Evolutionary conservation across 1,140 invertebrate genomes (phyloP), one percentile per base, ranked within the genome.

Genomic region (Drosophila subobscura): DNA sequence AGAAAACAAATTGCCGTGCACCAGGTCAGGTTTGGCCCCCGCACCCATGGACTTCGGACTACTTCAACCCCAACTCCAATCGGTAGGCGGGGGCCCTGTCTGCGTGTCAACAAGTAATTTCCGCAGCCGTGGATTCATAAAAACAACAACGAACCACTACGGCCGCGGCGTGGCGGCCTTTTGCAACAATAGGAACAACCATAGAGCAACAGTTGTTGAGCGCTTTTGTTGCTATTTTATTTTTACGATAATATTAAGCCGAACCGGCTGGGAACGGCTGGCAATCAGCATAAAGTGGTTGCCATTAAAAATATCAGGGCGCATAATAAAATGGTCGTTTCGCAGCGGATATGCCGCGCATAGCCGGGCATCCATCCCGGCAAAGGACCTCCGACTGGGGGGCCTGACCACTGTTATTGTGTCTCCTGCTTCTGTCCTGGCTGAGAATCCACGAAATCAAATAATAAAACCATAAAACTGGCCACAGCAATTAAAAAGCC

Each of bases 21-120:
- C 42, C 86, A 86, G 80, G 81, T 88, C 81, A 86, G 72, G 81
- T 81, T 78, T 81, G 67, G 72, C 52, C 42, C 49, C 51, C 7
- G 20, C 14, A 37, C 55, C 40, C 54, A 29, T 29, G 50, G 33
- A 29, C 42, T 42, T 47, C 29, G 46, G 33, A 25, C 46, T 12
- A 8, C 45, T 20, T 20, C 23, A 25, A 29, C 37, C 41, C 14
- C 33, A 22, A 7, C 41, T 23, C 22, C 20, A 41, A 41, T 52
- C 45, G 33, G 10, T 12, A 12, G 12, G 67, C 49, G 45, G 54
- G 44, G 52, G 42, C 49, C 49, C 51, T 14, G 50, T 55, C 60
- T 86, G 83, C 81, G 81, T 88, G 83, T 86, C 81, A 88, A 86
- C 81, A 88, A 78, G 81, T 83, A 88, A 86, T 86, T 88, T 86